phyloP scores from a whole-genome alignment of 1,140 invertebrate species.

The Trissolcus basalis region DNA sequence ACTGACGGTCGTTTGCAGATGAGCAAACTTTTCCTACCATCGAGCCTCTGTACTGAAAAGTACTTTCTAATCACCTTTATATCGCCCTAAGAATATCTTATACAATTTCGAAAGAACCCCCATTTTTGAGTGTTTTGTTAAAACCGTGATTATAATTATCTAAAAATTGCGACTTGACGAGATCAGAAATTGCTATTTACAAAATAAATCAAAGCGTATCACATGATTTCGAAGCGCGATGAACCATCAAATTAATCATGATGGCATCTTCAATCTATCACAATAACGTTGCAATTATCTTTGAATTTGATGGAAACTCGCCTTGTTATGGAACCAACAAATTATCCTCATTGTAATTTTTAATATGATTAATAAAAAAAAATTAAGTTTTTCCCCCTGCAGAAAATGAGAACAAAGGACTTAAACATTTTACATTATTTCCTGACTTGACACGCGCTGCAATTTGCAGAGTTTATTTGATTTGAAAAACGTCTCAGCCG shows the following conservation, averaged over 20 bases:
- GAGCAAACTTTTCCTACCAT: conserved; percentile 41
- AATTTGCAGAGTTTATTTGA: too few species aligned
- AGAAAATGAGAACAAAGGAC: too few species aligned
- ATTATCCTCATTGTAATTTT: too few species aligned
- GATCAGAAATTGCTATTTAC: conserved; percentile 29
- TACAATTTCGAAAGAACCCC: background rate
- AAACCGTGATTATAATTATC: conserved; percentile 7
- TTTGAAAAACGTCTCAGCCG: too few species aligned
- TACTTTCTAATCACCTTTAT: too few species aligned
- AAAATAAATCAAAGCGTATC: conserved; percentile 40
- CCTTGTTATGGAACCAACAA: background rate
- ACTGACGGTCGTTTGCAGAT: background rate
- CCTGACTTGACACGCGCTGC: too few species aligned
- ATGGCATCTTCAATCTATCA: conserved; percentile 35
- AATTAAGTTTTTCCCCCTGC: too few species aligned
- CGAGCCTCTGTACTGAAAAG: conserved; percentile 2
- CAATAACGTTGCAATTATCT: conserved; percentile 30
- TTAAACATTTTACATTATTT: too few species aligned
- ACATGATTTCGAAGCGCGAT: conserved; percentile 37
- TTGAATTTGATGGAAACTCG: conserved; percentile 17
- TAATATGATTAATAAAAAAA: background rate
- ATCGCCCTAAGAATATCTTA: background rate
- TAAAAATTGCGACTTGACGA: conserved; percentile 1
- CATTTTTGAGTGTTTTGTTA: background rate
- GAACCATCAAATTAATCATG: conserved; percentile 24